These are phyloP conservation scores for Lepidocyrtoides sp. DNA, from an alignment of 2,888 invertebrate species.

Conservation along the genomic window DNA sequence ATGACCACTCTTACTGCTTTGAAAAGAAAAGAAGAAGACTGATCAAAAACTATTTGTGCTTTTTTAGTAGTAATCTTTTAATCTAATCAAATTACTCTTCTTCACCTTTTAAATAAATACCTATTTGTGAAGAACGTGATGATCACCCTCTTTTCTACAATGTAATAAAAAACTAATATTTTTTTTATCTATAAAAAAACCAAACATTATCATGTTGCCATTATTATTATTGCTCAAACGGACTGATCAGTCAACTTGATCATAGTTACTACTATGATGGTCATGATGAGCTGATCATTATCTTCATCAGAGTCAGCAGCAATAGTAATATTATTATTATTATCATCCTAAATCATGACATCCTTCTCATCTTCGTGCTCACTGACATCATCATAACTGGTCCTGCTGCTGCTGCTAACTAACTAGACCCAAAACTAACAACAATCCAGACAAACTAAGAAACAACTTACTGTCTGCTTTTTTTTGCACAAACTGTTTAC, in stretches of 20 bases:
- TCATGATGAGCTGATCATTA: conserved; percentile 30
- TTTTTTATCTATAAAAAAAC: not conserved
- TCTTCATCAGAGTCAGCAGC: not conserved
- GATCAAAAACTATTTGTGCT: conserved; percentile 12
- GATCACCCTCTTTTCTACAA: conserved; percentile 5
- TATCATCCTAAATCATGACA: conserved; percentile 32
- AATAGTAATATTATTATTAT: conserved; percentile 12
- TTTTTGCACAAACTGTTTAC: not conserved
- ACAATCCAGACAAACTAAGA: not conserved
- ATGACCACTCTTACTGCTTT: not conserved
- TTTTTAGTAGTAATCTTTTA: not conserved
- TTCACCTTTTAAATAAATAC: not conserved
- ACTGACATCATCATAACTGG: conserved; percentile 42
- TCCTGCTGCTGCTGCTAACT: conserved; percentile 19
- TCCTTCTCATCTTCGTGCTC: conserved; percentile 14
- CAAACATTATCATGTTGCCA: not conserved
- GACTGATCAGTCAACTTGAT: not conserved
- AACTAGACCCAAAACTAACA: not conserved
- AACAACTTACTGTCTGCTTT: not conserved
- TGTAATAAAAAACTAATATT: conserved; percentile 12
- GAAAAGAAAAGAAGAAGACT: not conserved
- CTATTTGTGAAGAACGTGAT: not conserved
- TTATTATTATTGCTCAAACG: conserved; percentile 28
- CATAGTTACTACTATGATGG: conserved; percentile 10
- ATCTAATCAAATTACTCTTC: conserved; percentile 20